These are phyloP conservation scores for Ageneiosus marmoratus DNA, from an alignment of 2,113 vertebrate genomes.

Conservation along the genomic window DNA sequence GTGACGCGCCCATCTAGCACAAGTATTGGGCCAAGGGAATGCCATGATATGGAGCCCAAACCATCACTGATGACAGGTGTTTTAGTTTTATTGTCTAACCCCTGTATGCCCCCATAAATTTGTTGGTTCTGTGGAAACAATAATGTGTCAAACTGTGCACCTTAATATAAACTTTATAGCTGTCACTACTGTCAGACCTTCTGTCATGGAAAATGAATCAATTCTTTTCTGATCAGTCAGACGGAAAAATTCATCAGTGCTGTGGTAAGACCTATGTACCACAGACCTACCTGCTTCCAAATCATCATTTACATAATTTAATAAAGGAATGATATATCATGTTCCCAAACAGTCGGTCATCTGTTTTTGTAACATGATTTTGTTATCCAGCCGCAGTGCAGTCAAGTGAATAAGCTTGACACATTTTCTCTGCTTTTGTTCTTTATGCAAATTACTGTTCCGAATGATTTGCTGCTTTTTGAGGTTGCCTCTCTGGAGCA, in stretches of 20 bases:
- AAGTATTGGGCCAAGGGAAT: no score
- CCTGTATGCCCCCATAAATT: background rate
- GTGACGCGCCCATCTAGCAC: no score
- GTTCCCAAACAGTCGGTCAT: background rate
- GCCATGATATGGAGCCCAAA: no score
- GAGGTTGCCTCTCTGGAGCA: slow-evolving; percentile 37
- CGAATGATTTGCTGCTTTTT: slow-evolving; percentile 32
- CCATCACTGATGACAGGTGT: no score
- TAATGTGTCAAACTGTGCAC: background rate
- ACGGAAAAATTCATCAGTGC: background rate
- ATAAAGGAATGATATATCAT: background rate
- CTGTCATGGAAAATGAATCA: background rate
- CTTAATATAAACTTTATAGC: background rate
- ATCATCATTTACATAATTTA: background rate
- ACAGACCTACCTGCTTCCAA: background rate
- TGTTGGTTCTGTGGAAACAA: background rate
- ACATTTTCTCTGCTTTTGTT: slow-evolving; percentile 38
- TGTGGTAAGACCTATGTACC: background rate
- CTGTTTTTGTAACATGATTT: slow-evolving; percentile 12
- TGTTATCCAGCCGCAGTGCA: background rate
- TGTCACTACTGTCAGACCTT: background rate
- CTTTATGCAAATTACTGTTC: slow-evolving; percentile 49
- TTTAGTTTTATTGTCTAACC: no score
- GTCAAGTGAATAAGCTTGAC: slow-evolving; percentile 24
- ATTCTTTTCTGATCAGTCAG: background rate